A percentile compares a stretch with the other conserved stretches of the same genome.
These are phyloP conservation scores for Therioaphis trifolii DNA, from an alignment of 2,888 invertebrate genomes.

Conservation along the genomic window DNA sequence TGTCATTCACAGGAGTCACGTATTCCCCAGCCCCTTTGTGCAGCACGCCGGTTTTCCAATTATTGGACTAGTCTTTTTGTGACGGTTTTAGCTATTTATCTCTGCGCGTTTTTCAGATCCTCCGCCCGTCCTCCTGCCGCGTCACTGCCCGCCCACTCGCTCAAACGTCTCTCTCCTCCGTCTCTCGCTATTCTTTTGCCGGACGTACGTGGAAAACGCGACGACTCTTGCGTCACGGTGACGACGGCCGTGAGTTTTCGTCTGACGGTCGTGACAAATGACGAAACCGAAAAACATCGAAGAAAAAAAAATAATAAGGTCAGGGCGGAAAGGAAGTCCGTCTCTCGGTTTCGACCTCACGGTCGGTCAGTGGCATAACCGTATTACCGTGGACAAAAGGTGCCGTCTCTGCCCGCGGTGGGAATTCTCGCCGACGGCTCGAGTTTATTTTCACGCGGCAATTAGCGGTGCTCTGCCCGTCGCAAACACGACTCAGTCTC, in stretches of 20 bases:
- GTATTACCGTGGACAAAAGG: not conserved
- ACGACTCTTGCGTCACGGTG: not conserved
- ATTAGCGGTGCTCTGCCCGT: too few relatives aligned
- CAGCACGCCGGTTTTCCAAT: constrained; percentile 47
- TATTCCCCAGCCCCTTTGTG: constrained; percentile 33
- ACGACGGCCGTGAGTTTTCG: not conserved
- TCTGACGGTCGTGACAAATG: too few relatives aligned
- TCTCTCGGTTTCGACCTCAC: not conserved
- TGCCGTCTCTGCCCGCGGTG: not conserved
- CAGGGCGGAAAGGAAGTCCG: not conserved
- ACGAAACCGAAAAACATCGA: too few relatives aligned
- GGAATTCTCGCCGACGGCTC: not conserved
- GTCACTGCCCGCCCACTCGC: not conserved
- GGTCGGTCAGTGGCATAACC: not conserved
- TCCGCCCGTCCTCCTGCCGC: not conserved
- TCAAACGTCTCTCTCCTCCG: too few relatives aligned
- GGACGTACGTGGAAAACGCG: not conserved
- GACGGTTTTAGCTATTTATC: constrained; percentile 51
- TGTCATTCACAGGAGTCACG: constrained; percentile 57
- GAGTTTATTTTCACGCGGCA: too few relatives aligned
- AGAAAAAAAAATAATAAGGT: not conserved
- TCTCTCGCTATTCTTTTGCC: too few relatives aligned
- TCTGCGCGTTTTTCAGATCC: constrained; percentile 21
- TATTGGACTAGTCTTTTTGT: constrained; percentile 48
- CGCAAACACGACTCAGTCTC: too few relatives aligned